Evolutionary conservation across 2,797 vertebrate species (phyloP).

Genomic region (Staurois parvus): DNA sequence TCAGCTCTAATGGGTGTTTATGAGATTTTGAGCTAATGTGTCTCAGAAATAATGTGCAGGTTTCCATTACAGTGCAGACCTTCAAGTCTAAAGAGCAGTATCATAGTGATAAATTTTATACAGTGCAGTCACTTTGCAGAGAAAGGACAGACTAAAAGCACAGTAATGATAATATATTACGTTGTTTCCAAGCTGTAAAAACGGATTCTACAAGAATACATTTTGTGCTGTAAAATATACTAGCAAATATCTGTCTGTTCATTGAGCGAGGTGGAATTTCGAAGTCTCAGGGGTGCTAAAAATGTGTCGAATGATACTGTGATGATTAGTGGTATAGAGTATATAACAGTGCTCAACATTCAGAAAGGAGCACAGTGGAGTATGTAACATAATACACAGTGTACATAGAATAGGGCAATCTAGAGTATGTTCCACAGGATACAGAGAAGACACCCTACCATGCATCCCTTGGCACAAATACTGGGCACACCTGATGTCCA

Average conservation of each 20-base stretch:
- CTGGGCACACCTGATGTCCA: too few relatives aligned
- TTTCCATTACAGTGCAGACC: constrained; percentile 29
- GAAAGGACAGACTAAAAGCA: constrained; percentile 20
- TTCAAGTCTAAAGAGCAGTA: constrained; percentile 42
- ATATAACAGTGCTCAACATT: too few relatives aligned
- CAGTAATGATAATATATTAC: constrained; percentile 32
- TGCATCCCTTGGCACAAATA: too few relatives aligned
- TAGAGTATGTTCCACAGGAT: too few relatives aligned
- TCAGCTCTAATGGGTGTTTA: constrained; percentile 38
- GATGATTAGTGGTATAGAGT: not conserved
- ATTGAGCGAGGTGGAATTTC: not conserved
- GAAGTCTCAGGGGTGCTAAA: not conserved
- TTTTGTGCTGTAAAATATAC: not conserved
- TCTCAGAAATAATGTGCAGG: constrained; percentile 22
- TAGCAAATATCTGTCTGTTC: not conserved
- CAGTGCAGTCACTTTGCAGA: not conserved
- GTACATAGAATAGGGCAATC: too few relatives aligned
- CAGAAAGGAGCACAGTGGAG: too few relatives aligned
- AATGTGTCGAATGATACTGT: not conserved
- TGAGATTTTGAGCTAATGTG: constrained; percentile 34
- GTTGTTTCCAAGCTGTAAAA: not conserved
- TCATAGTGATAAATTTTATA: constrained; percentile 18
- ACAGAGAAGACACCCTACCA: too few relatives aligned
- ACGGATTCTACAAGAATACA: not conserved
- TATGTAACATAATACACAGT: too few relatives aligned